Conservation (phyloP, 2,797 vertebrate genomes). For the Gallirallus australis region DNA sequence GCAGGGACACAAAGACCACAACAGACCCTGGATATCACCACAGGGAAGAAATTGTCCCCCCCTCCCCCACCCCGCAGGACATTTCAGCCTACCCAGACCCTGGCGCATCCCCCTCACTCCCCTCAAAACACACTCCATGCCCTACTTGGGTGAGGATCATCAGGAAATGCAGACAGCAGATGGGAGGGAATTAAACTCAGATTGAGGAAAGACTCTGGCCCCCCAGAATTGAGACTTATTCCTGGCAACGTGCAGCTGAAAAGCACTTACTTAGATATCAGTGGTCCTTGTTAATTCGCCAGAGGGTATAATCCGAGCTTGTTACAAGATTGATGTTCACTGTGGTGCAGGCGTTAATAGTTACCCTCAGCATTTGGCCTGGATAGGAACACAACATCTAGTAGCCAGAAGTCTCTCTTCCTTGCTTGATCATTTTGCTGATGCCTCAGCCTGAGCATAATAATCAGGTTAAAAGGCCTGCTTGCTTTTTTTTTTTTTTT, state of each 20-base stretch:
- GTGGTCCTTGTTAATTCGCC: slow-evolving; percentile 48
- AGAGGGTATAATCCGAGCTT: slow-evolving; percentile 59
- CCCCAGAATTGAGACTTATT: slow-evolving; percentile 65
- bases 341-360: not conserved
- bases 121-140: not conserved
- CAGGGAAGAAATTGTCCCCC: not conserved
- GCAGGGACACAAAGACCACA: accelerated
- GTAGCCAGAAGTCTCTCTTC: slow-evolving; percentile 39
- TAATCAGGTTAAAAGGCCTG: slow-evolving; percentile 18
- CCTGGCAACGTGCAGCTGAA: slow-evolving; percentile 51
- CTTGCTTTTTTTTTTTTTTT: not conserved
- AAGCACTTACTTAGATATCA: slow-evolving; percentile 63
- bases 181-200: slow-evolving; percentile 78
- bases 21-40: not conserved
- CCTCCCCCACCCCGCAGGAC: not conserved
- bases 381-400: not conserved
- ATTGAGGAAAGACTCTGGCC: slow-evolving; percentile 64
- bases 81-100: not conserved
- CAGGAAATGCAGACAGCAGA: slow-evolving; percentile 78
- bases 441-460: slow-evolving; percentile 17
- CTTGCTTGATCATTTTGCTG: slow-evolving; percentile 47
- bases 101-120: not conserved
- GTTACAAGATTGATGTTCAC: slow-evolving; percentile 57
- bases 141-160: slow-evolving; percentile 74
- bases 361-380: slow-evolving; percentile 1